These are phyloP conservation scores for Anguilla obscura DNA, from an alignment of 2,797 vertebrate species.

Conservation along the genomic window DNA sequence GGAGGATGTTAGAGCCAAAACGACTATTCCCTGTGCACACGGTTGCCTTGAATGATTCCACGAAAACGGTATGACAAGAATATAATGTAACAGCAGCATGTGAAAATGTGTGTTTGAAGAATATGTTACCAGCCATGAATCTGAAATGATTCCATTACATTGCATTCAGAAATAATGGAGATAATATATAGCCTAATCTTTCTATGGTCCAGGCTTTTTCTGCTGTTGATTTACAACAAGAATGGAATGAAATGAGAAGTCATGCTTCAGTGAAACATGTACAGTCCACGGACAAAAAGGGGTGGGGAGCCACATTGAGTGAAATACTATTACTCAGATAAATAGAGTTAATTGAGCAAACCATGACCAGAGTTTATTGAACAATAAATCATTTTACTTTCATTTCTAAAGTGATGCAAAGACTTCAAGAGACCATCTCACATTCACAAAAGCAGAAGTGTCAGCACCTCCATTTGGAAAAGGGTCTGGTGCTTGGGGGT, in stretches of 20 bases:
- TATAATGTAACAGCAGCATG: slow-evolving; percentile 13
- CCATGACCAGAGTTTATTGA: slow-evolving; percentile 48
- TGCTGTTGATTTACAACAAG: slow-evolving; percentile 35
- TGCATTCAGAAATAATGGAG: slow-evolving; percentile 41
- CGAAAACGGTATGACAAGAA: background rate
- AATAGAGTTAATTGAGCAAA: slow-evolving; percentile 59
- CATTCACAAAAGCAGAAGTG: background rate
- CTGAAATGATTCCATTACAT: slow-evolving; percentile 50
- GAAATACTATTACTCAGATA: slow-evolving; percentile 55
- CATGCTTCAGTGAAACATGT: slow-evolving; percentile 38
- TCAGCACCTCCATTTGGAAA: background rate
- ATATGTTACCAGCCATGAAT: slow-evolving; percentile 40
- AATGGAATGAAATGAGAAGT: slow-evolving; percentile 43
- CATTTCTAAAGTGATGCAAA: slow-evolving; percentile 6
- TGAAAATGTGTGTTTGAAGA: slow-evolving; percentile 35
- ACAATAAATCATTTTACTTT: slow-evolving; percentile 50
- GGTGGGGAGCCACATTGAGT: slow-evolving; percentile 37
- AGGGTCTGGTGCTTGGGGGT: too few species aligned
- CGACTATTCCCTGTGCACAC: background rate
- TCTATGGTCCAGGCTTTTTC: slow-evolving; percentile 37
- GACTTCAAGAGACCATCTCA: slow-evolving; percentile 17
- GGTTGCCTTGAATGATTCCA: background rate
- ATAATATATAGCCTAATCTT: slow-evolving; percentile 45
- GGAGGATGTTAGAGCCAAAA: background rate
- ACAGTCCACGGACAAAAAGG: slow-evolving; percentile 38